Conservation (phyloP, 2,113 vertebrate genomes). For the Planiliza haematocheilus region DNA sequence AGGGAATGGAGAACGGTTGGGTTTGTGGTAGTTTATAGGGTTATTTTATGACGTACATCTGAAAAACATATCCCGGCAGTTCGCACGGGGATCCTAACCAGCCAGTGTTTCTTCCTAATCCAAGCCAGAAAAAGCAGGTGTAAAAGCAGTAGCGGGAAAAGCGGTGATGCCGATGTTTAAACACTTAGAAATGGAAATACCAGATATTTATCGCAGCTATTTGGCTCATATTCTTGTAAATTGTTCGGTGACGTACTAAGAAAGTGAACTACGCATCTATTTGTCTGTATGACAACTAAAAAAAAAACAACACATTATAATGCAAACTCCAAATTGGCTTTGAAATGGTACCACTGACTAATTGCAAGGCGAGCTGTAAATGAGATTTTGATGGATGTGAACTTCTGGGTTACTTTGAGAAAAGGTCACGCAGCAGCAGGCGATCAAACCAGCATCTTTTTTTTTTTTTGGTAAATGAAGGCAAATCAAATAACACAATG, state of each 20-base stretch:
- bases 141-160: constrained; percentile 3
- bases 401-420: constrained; percentile 55
- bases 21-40: constrained; percentile 58
- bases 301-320: not conserved
- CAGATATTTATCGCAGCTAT: not conserved
- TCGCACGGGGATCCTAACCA: constrained; percentile 33
- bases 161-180: constrained; percentile 2
- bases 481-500: not conserved
- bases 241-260: constrained; percentile 6
- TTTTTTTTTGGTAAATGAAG: constrained; percentile 6
- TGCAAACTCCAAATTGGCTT: constrained; percentile 43
- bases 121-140: constrained; percentile 51
- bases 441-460: constrained; percentile 53
- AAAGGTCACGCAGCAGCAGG: constrained; percentile 64
- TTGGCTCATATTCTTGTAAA: constrained; percentile 25
- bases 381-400: constrained; percentile 69
- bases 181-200: constrained; percentile 12
- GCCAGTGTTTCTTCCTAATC: constrained; percentile 1
- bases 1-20: constrained; percentile 35
- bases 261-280: constrained; percentile 17
- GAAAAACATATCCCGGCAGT: constrained; percentile 67
- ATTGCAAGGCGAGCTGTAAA: constrained; percentile 56
- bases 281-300: constrained; percentile 5
- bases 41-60: constrained; percentile 73
- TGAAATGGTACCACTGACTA: constrained; percentile 58